Evolutionary conservation across 2,113 vertebrate genomes (phyloP), one percentile per base, ranked within the genome.

Genomic region (Gopherus flavomarginatus): DNA sequence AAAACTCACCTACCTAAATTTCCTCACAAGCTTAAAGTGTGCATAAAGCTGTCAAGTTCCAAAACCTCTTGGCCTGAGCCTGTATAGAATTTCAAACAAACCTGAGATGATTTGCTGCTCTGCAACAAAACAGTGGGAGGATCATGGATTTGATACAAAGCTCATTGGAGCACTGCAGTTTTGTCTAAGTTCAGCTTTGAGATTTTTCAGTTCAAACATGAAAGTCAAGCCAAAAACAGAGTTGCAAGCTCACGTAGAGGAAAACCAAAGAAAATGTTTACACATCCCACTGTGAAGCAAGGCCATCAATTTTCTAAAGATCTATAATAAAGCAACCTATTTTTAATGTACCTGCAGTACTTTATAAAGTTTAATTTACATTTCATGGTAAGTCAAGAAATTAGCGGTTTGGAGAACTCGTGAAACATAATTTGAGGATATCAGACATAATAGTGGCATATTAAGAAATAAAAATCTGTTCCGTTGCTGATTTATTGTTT

Each of bases 101-200:
- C n/a, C 12, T 49, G 13, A 77, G 50, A 21, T 85, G 17, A 57
- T 52, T 90, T 90, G 19, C 49, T 85, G 16, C 69, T 47, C 29
- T 57, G 49, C 42, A 69, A 22, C 8, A 90, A 90, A 85, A 50
- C 35, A 50, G 62, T 87, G 54, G 49, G 8, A 85, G 17, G 57
- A 81, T 22, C 44, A 53, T 47, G 75, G 14, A 38, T 77, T 27
- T 50, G 42, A 90, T 2, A 3, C 1, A 50, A 80, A 54, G 35
- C 4, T 8, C 62, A n/a, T 90, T 84, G 11, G 72, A 82, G 59
- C 0, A 0, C 3, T 91, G 44, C 1, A 0, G 0, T n/a, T 88
- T 62, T 90, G 6, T 62, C 27, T 3, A 84, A 56, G 5, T 1
- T 6, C 49, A 85, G 5, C 11, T 78, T 50, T 27, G 26, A 77